Evolutionary conservation across 2,888 invertebrate genomes (phyloP), one percentile per base, ranked within the genome.

Genomic region (Tetranychus piercei): DNA sequence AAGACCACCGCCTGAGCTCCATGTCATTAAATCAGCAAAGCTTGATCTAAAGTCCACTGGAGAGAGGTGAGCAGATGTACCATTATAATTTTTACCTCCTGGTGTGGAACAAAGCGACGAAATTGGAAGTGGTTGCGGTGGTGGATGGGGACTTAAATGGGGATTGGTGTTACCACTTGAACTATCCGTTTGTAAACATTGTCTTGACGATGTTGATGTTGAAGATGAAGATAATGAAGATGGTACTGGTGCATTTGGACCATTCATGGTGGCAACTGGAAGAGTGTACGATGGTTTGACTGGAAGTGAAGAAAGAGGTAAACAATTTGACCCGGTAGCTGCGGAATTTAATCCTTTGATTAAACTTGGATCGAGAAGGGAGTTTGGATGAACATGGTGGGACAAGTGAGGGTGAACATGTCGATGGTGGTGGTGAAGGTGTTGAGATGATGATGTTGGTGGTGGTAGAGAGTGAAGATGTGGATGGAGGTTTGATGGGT

Each of bases 21-120:
- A 69, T 11, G 22, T 20, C 69, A 69, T 69, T 69, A 69, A 23
- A 69, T 69, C 69, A 2, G 69, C 69, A 23, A 69, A 69, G 20
- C 22, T 20, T 20, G 20, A 23, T 23, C 69, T 69, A 69, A 55
- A 55, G 15, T 55, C 55, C 9, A 15, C 55, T 55, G 55, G 69
- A 69, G 20, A 6, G 20, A 69, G 69, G 11, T 20, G 34, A 20
- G 69, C 4, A 23, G 34, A 34, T 34, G 34, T 34, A 34, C 69
- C 69, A 69, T 69, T 69, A 6, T 20, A 20, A 20, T 18, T 11
- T 23, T 23, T 20, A 22, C 69, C 22, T 23, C 22, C 69, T 20
- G 20, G 20, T 11, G 69, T 11, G 5, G 69, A 66, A 15, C n/a
- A 69, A 5, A 23, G 20, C 34, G 69, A 22, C 20, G 22, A 23